Percentiles rank a stretch among this genome's conserved stretches.
Conservation (phyloP, 2,888 invertebrate species). For the Melanostoma scalare region DNA sequence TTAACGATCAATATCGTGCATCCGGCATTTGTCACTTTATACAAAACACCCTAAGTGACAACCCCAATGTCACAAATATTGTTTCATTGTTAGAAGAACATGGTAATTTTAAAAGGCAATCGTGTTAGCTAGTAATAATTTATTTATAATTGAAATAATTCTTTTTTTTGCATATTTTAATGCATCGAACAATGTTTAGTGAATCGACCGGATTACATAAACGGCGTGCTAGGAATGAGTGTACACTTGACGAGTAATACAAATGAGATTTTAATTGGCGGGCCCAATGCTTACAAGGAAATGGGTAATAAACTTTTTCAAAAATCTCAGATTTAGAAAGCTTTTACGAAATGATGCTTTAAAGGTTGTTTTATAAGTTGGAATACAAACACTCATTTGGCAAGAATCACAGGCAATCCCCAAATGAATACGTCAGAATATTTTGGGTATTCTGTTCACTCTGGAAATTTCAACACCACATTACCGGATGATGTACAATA, state of each 20-base stretch:
- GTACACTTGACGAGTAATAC: slow-evolving; percentile 74
- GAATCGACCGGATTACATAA: slow-evolving; percentile 51
- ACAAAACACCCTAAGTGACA: background rate
- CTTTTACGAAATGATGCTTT: background rate
- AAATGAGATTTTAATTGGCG: slow-evolving; percentile 75
- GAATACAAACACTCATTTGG: background rate
- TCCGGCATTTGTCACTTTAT: background rate
- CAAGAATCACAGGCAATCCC: background rate
- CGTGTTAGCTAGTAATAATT: no score
- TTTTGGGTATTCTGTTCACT: slow-evolving; percentile 75
- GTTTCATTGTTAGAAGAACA: no score
- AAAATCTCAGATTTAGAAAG: no score
- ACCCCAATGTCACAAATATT: no score
- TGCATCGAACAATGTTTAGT: slow-evolving; percentile 48
- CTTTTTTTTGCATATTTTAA: no score
- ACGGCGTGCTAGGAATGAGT: slow-evolving; percentile 74
- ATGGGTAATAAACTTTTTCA: slow-evolving; percentile 58
- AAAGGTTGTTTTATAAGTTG: background rate
- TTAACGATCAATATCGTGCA: slow-evolving; percentile 1
- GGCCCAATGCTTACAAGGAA: slow-evolving; percentile 74
- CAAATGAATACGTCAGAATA: slow-evolving; percentile 64
- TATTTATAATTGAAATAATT: no score
- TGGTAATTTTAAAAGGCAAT: no score
- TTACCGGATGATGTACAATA: slow-evolving; percentile 69
- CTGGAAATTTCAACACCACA: slow-evolving; percentile 73